phyloP scores from a whole-genome alignment of 2,113 vertebrate genomes.

The Erythrocercus mccallii region DNA sequence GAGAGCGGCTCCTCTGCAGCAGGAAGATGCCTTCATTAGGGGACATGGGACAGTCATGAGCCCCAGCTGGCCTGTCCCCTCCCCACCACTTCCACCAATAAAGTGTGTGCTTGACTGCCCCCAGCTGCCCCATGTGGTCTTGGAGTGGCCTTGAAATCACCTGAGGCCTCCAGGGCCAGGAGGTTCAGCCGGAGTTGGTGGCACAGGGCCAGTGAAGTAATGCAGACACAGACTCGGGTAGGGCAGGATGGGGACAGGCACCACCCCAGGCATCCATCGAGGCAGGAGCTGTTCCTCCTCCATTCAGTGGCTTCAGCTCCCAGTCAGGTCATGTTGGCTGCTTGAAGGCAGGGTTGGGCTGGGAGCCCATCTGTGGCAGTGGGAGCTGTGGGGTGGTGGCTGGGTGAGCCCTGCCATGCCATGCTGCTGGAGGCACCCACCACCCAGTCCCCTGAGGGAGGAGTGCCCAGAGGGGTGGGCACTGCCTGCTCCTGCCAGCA shows the following conservation, averaged over 20 bases:
- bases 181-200: fast-evolving
- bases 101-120: fast-evolving
- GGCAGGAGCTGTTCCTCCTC: not conserved
- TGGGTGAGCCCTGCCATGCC: not conserved
- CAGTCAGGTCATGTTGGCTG: fast-evolving
- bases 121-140: not conserved
- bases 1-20: not conserved
- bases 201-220: fast-evolving
- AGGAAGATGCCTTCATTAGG: not conserved
- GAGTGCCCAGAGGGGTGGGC: not conserved
- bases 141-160: not conserved
- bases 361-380: not conserved
- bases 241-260: not conserved
- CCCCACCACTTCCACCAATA: not conserved
- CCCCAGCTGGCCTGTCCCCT: not conserved
- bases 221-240: not conserved
- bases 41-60: fast-evolving
- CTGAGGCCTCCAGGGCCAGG: fast-evolving
- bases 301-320: not conserved
- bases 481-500: not conserved
- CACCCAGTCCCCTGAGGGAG: fast-evolving
- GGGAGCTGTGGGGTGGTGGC: not conserved
- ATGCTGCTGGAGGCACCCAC: not conserved
- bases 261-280: not conserved
- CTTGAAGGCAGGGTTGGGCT: not conserved